Evolutionary conservation across 2,113 vertebrate genomes (phyloP), one percentile per base, ranked within the genome.

Genomic region (Sclerurus mexicanus): DNA sequence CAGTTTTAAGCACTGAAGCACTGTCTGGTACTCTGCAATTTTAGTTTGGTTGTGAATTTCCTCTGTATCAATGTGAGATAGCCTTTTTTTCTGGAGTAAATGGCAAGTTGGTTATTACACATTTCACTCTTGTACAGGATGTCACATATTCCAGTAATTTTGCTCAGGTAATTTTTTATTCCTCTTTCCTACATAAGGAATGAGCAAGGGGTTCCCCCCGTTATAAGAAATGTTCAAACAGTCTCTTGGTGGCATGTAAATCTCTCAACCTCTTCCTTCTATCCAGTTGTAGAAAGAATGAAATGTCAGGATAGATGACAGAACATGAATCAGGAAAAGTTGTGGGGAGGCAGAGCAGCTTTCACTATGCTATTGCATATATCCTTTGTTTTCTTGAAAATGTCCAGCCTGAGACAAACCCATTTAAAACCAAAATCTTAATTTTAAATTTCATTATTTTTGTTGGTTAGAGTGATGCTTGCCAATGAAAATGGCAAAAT

Each of bases 401-500:
- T 50, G 3, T 64, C 37, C 56, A 86, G 17, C 46, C 53, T 86
- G 49, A 49, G 60, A 92, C 5, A 87, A 88, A 86, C n/a, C 39
- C 23, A 64, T 80, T 66, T 15, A 69, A 89, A 91, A 35, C 8
- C 46, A 68, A 53, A 62, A 16, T 17, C 47, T 84, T 79, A 55
- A 37, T 46, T 74, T 64, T 59, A 25, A 93, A 82, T 84, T 77
- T 79, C 33, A 95, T 81, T 2, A 52, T 71, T 86, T 96, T 90
- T 88, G 74, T n/a, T 92, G 80, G 23, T 55, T 83, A 55, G 22
- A 52, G 78, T 10, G 5, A 16, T 76, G 35, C 40, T 87, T 91
- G 37, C 62, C 87, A 37, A 91, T 85, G n/a, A 75, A 95, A 94
- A 91, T 84, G n/a, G 9, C 84, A 84, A 92, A 64, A 81, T 86